These are phyloP conservation scores for Oconnorella tubifera DNA, from an alignment of 2,888 invertebrate species.

Conservation along the genomic window DNA sequence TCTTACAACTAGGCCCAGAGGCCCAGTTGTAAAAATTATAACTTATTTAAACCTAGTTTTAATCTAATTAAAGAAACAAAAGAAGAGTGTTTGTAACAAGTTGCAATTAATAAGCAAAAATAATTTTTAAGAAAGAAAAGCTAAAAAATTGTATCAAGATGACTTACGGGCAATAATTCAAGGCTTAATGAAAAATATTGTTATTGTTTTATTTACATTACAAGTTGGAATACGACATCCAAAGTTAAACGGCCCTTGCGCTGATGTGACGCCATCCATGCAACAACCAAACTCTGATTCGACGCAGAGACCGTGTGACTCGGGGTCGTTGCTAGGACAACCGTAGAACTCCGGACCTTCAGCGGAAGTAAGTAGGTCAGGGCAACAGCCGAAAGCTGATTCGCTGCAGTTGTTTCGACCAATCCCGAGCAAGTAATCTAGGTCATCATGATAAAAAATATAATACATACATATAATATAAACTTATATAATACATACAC, in stretches of 20 bases:
- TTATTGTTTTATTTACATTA: constrained; percentile 29
- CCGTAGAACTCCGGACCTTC: constrained; percentile 70
- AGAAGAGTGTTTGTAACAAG: too few relatives aligned
- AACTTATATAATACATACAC: too few relatives aligned
- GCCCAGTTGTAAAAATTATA: too few relatives aligned
- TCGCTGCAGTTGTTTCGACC: constrained; percentile 14
- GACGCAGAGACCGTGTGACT: constrained; percentile 26
- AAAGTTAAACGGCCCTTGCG: constrained; percentile 67
- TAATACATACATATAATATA: too few relatives aligned
- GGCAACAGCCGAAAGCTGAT: constrained; percentile 61
- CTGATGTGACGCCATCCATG: constrained; percentile 78
- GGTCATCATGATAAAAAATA: background rate
- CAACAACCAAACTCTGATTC: constrained; percentile 85
- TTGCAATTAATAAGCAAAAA: too few relatives aligned
- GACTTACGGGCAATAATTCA: too few relatives aligned
- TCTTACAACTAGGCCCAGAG: too few relatives aligned
- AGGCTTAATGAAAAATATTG: too few relatives aligned
- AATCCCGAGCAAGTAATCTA: constrained; percentile 24
- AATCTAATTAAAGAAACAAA: too few relatives aligned
- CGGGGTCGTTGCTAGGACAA: constrained; percentile 27
- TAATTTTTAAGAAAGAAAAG: too few relatives aligned
- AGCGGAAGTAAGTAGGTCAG: constrained; percentile 71
- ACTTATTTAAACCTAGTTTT: too few relatives aligned
- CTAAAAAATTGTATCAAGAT: too few relatives aligned
- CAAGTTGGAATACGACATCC: constrained; percentile 67